Evolutionary conservation across 2,797 vertebrate species (phyloP), one percentile per base, ranked within the genome.

Genomic region (Rhabdomys pumilio): DNA sequence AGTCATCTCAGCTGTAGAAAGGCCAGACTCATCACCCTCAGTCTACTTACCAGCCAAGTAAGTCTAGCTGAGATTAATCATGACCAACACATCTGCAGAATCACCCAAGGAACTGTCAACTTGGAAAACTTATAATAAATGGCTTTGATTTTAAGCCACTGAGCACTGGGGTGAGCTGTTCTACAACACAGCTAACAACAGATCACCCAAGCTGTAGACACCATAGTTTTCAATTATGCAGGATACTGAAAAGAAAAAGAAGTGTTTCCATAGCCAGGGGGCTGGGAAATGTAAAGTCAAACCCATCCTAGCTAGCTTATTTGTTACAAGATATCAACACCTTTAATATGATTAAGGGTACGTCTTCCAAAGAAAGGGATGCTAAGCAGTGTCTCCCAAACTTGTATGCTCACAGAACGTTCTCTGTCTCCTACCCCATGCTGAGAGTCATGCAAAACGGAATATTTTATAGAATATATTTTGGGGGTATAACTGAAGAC

Each of bases 61-160:
- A 92, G 29, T 11, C 8, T 65, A 80, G 20, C 31, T 34, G 53
- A 57, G 17, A 53, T 41, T n/a, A 89, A 6, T 50, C 83, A 57
- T 17, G 55, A 86, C 44, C 65, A 81, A 44, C 2, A 63, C 34
- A 83, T 53, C 13, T 82, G 79, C 65, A 93, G 31, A 89, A 77
- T 72, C 53, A 86, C 47, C 61, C 72, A 81, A 44, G 22, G 50
- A 91, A 55, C 44, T 67, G 3, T 2, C 91, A 26, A 50, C 69
- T 86, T 17, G 57, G 34, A 19, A 41, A 93, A 94, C 86, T n/a
- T n/a, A 89, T 83, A 83, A 90, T 44, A 77, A 59, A 81, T 73
- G 72, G 8, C n/a, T 93, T 34, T 81, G 69, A 89, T 86, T 76
- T 91, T 92, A 95, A 96, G 47, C 13, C 65, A 72, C 41, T 88